A percentile compares a stretch with the other conserved stretches of the same genome.
Evolutionary conservation across 2,113 vertebrate species (phyloP).

Genomic region (Aramus guarauna): DNA sequence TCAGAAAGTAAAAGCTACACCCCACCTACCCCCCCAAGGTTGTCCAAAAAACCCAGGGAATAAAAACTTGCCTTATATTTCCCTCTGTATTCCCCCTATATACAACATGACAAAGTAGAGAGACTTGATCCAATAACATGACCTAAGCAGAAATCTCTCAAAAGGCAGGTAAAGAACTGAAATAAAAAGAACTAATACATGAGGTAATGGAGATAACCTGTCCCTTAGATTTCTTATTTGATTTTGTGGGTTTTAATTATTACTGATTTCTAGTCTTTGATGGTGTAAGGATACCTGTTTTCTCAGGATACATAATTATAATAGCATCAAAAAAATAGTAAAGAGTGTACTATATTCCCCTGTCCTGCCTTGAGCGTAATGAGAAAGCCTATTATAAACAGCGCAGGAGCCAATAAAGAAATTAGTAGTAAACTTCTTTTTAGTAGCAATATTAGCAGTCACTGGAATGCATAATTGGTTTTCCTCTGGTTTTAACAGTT

Average conservation of each 20-base stretch:
- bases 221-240: background rate
- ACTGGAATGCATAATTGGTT: background rate
- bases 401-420: background rate
- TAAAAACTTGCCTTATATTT: background rate
- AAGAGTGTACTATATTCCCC: background rate
- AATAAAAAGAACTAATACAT: background rate
- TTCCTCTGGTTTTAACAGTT: background rate
- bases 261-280: background rate
- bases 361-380: background rate
- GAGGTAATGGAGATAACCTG: background rate
- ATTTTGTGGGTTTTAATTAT: background rate
- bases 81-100: background rate
- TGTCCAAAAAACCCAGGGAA: background rate
- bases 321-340: background rate
- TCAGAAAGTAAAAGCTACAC: background rate
- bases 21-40: background rate
- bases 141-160: background rate
- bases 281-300: background rate
- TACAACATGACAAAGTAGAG: background rate
- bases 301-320: background rate
- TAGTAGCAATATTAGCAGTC: background rate
- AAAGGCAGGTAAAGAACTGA: background rate
- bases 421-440: background rate
- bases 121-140: background rate
- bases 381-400: background rate